phyloP scores from a whole-genome alignment of 2,113 vertebrate species.

The Ibidorhyncha struthersii region DNA sequence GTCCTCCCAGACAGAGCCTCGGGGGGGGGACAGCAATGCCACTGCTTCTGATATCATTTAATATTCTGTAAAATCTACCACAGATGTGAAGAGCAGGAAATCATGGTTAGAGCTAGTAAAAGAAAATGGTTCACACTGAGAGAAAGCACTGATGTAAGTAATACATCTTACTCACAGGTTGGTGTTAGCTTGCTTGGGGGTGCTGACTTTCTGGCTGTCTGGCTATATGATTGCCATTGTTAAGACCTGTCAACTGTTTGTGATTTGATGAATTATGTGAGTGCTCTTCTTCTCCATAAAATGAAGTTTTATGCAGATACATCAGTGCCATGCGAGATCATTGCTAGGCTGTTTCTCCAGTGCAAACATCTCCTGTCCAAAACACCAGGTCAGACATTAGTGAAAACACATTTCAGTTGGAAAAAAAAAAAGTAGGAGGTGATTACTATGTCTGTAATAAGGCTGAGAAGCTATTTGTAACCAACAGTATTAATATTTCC shows the following conservation, averaged over 20 bases:
- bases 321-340: background rate
- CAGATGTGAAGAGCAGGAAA: background rate
- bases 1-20: background rate
- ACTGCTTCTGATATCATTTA: background rate
- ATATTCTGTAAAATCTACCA: background rate
- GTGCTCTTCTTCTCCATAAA: background rate
- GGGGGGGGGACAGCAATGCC: background rate
- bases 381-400: background rate
- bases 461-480: background rate
- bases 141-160: background rate
- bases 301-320: conserved; percentile 27
- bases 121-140: background rate
- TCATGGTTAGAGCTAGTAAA: background rate
- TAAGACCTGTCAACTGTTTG: background rate
- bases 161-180: background rate
- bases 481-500: background rate
- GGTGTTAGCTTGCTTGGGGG: background rate
- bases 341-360: background rate
- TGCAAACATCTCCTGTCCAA: background rate
- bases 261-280: conserved; percentile 22
- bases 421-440: background rate
- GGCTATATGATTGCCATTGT: background rate
- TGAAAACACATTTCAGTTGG: background rate
- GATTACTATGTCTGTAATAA: background rate
- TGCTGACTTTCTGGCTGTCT: conserved; percentile 2